These are phyloP conservation scores for Stichopus horrens DNA, from an alignment of 53 echinoderm and acorn worm genomes.

Conservation along the genomic window DNA sequence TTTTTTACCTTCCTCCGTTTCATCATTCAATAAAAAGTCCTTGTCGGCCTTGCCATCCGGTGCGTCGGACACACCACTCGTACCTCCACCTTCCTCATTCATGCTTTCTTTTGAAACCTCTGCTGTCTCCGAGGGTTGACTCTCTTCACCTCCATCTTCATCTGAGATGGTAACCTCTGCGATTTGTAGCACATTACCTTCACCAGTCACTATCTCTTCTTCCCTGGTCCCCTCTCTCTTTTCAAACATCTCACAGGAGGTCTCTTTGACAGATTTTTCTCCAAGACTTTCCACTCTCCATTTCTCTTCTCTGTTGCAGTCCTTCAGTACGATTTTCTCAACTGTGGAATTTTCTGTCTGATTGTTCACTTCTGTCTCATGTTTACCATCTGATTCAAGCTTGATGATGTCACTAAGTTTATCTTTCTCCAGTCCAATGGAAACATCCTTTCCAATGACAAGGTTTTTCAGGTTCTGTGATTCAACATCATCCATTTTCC, in stretches of 20 bases:
- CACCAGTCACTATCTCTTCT: not conserved
- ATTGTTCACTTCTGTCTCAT: not conserved
- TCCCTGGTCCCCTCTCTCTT: not conserved
- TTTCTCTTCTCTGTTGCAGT: not conserved
- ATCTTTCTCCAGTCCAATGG: not conserved
- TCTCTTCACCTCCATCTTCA: not conserved
- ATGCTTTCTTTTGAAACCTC: not conserved
- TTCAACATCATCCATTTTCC: conserved; percentile 15
- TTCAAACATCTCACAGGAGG: not conserved
- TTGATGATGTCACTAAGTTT: not conserved
- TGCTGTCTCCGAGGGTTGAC: not conserved
- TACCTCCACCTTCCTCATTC: not conserved
- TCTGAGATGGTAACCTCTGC: not conserved
- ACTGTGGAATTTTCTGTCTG: not conserved
- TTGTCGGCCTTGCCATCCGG: no score
- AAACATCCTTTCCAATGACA: not conserved
- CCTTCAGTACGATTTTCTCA: not conserved
- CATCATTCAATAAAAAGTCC: no score
- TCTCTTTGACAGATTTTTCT: not conserved
- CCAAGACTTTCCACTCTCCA: not conserved
- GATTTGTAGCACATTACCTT: not conserved
- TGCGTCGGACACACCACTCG: not conserved
- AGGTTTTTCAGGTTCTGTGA: conserved; percentile 13
- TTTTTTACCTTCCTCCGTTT: not conserved
- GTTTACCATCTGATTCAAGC: not conserved